Base-by-base conservation (phyloP, 2,113 vertebrate genomes). In the Ammodytes dubius region DNA sequence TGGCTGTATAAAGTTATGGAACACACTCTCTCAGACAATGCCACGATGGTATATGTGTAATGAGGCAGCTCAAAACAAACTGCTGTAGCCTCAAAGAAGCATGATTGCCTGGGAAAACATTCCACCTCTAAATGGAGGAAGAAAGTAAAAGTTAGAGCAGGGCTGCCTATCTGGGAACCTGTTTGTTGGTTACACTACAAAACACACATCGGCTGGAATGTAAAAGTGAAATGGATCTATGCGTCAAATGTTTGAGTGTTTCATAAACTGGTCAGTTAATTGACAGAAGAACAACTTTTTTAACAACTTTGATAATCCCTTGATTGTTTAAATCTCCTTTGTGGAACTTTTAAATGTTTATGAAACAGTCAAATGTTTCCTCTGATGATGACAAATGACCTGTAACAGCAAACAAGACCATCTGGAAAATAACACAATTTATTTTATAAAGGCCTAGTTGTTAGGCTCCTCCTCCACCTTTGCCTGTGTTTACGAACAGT, bases 61-160 rank as follows among this genome's bases (percentile, higher is more conserved):
- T 63, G 80, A 81, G 63, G 59, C 59, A 8, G 56, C 59, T 54
- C 77, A 5, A 46, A 46, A 52, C 42, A 40, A 77, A 67, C 19
- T 61, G 43, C 17, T 49, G 12, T 39, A 12, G 61, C 43, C 53
- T 52, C 70, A 42, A 4, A 11, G 60, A 59, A 63, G 40, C 54
- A 19, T 2, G 35, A 15, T 7, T 10, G 60, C 15, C 54, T 40
- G 13, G 14, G 50, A 37, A 19, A 74, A 8, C 27, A 2, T 46
- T 53, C 72, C 47, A 7, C 43, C 35, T 19, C 12, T 40, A 37
- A 35, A 45, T 12, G 8, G 42, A 65, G 17, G 50, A 35, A 7
- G 43, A 12, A 60, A 61, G 40, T 46, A 4, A 13, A 15, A 66
- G 17, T 39, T 8, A 58, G 4, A 7, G 47, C 15, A 42, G 2